Evolutionary conservation across 2,888 invertebrate genomes (phyloP).

Genomic region (Plutella xylostella): DNA sequence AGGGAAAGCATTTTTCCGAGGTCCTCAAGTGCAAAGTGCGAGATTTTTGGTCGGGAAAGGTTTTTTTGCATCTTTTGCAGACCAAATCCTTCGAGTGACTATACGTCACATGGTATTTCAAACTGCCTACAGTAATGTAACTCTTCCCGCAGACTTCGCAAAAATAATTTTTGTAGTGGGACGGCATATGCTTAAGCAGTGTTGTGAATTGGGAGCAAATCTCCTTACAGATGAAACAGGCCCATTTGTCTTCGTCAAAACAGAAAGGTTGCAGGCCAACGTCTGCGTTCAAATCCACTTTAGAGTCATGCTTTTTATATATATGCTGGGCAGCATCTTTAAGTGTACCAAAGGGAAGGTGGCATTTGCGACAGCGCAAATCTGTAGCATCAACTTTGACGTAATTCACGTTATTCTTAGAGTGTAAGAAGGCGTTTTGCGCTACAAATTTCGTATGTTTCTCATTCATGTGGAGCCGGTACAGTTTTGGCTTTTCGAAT

Average conservation of each 20-base stretch:
- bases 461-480: constrained; percentile 44
- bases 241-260: constrained; percentile 38
- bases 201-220: constrained; percentile 40
- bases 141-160: constrained; percentile 50
- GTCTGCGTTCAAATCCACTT: constrained; percentile 33
- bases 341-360: constrained; percentile 27
- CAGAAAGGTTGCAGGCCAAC: constrained; percentile 46
- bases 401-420: too few species aligned
- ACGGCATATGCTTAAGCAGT: constrained; percentile 43
- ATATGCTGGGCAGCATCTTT: constrained; percentile 39
- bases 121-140: constrained; percentile 39
- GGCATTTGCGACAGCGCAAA: constrained; percentile 41
- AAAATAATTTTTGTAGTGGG: constrained; percentile 44
- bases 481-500: constrained; percentile 37
- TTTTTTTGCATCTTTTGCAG: constrained; percentile 47
- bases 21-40: constrained; percentile 35
- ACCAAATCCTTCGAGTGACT: constrained; percentile 35
- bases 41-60: constrained; percentile 34
- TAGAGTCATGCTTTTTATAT: constrained; percentile 28
- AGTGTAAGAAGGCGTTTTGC: too few species aligned
- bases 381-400: constrained; percentile 49
- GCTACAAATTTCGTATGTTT: constrained; percentile 23
- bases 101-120: constrained; percentile 45
- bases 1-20: constrained; percentile 41
- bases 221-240: constrained; percentile 36